Evolutionary conservation across 2,888 invertebrate species (phyloP).

Genomic region (Scaptomyza flava): DNA sequence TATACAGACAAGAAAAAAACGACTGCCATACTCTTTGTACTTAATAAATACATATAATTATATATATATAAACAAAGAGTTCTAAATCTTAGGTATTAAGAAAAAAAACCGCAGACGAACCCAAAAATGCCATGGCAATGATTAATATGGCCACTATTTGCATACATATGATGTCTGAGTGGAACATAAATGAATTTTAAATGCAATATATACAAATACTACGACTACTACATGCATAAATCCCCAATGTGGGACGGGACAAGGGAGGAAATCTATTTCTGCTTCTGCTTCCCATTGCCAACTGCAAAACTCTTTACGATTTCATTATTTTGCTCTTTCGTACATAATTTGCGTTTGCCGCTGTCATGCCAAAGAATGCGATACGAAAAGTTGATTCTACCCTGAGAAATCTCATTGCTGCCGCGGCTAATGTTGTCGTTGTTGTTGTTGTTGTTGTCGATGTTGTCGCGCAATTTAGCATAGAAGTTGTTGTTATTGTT

Average conservation of each 20-base stretch:
- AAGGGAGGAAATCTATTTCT: not conserved
- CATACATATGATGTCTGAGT: constrained; percentile 67
- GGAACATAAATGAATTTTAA: constrained; percentile 60
- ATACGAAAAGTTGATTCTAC: constrained; percentile 47
- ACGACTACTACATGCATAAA: not conserved
- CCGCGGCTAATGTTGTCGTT: constrained; percentile 7
- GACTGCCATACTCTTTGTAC: too few species aligned
- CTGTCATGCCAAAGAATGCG: constrained; percentile 54
- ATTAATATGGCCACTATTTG: constrained; percentile 73
- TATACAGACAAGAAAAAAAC: not conserved
- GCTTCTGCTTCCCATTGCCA: not conserved
- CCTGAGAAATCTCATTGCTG: constrained; percentile 5
- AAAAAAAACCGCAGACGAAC: constrained; percentile 33
- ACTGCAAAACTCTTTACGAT: constrained; percentile 73
- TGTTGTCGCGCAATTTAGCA: constrained; percentile 61
- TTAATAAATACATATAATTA: too few species aligned
- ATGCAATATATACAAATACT: constrained; percentile 36
- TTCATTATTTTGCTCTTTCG: constrained; percentile 74
- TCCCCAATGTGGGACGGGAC: not conserved
- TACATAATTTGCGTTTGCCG: constrained; percentile 67
- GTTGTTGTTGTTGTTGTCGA: constrained; percentile 17
- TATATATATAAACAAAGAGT: too few species aligned
- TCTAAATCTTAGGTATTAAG: too few species aligned
- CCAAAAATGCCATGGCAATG: constrained; percentile 44
- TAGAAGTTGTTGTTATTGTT: constrained; percentile 57